Evolutionary conservation across 2,113 vertebrate species (phyloP), one percentile per base, ranked within the genome.

Genomic region (Mionectes macconnelli): DNA sequence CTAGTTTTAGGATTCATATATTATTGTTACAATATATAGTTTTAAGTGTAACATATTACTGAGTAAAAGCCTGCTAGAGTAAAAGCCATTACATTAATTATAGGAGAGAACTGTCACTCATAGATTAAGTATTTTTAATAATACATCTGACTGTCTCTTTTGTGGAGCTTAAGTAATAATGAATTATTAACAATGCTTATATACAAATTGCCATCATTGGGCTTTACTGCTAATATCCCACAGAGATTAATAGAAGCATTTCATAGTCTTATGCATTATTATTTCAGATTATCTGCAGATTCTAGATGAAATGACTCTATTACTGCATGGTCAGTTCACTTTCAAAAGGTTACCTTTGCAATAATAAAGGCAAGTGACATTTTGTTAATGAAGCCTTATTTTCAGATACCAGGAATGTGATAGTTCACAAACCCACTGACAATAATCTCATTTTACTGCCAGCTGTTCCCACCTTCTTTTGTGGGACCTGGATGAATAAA

Each of bases 131-230:
- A 27, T 53, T 81, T 83, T 94, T 90, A 83, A 86, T 86, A 90
- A 91, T 69, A 70, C 23, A 83, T 19, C 17, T 52, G 37, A 79
- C 40, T 77, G 11, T 67, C 31, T 70, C 55, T 57, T 92, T 69
- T 57, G 63, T 81, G 86, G 90, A 74, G 39, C 64, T 86, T 74
- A 80, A 94, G 44, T 92, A 76, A 70, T 70, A 39, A 33, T 96
- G 68, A 93, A 93, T 95, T 79, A 90, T 93, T 97, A 79, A 90
- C 49, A 76, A 76, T 57, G 42, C 59, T 90, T 80, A 80, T 57
- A 60, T 56, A 85, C 30, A 92, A 92, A 80, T 69, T 92, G 27
- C 68, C 42, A 57, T 81, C 18, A 35, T 20, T 77, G 45, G 79
- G 16, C 56, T 84, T 92, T 77, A 75, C 31, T 44, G 63, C n/a